Evolutionary conservation across 2,888 invertebrate genomes (phyloP).

Genomic region (Limnephilus lunatus): DNA sequence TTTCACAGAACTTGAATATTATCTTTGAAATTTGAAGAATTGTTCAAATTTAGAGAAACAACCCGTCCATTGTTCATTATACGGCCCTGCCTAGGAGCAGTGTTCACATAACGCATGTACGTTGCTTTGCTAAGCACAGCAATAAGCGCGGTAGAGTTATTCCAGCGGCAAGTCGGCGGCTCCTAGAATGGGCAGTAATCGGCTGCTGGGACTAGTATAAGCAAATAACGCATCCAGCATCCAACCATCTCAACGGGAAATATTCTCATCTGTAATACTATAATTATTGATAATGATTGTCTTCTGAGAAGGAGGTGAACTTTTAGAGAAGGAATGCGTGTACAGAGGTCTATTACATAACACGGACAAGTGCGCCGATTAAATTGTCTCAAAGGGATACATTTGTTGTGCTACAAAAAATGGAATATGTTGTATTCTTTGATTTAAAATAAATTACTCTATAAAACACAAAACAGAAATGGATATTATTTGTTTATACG

Average conservation of each 20-base stretch:
- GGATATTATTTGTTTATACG: no score
- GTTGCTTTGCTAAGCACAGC: not conserved
- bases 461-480: no score
- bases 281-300: slow-evolving; percentile 40
- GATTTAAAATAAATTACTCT: not conserved
- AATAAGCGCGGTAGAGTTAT: not conserved
- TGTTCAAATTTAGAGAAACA: no score
- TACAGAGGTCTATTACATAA: not conserved
- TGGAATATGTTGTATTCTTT: not conserved
- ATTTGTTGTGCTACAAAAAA: not conserved
- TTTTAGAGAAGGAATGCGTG: slow-evolving; percentile 4
- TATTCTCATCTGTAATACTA: slow-evolving; percentile 15
- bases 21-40: no score
- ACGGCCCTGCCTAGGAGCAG: not conserved
- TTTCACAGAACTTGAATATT: no score
- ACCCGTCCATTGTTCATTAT: not conserved
- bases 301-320: slow-evolving; percentile 27
- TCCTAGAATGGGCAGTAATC: slow-evolving; percentile 33
- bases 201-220: not conserved
- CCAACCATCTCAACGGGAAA: slow-evolving; percentile 29
- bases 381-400: not conserved
- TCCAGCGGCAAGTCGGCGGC: not conserved
- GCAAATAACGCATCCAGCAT: slow-evolving; percentile 21
- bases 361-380: not conserved
- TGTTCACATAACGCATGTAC: not conserved